phyloP scores from a whole-genome alignment of 2,113 vertebrate species.

The Misgurnus mizolepis region DNA sequence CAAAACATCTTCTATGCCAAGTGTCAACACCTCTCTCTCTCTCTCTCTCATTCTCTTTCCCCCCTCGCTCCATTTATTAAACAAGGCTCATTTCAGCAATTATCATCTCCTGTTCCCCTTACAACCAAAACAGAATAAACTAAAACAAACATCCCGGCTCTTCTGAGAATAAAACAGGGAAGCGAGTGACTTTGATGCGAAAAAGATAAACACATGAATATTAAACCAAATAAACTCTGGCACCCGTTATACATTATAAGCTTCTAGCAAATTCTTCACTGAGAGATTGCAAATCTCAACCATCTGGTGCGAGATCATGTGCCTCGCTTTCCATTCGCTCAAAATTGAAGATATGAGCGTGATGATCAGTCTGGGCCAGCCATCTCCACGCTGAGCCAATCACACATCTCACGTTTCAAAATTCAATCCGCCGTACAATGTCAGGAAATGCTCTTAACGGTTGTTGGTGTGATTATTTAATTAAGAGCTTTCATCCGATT shows the following conservation, averaged over 20 bases:
- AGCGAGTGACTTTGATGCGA: slow-evolving; percentile 21
- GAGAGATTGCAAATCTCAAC: slow-evolving; percentile 14
- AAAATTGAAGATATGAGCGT: neutral
- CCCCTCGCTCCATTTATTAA: slow-evolving; percentile 4
- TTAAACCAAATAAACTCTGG: slow-evolving; percentile 35
- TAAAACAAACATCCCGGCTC: slow-evolving; percentile 19
- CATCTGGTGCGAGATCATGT: slow-evolving; percentile 35
- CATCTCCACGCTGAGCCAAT: neutral
- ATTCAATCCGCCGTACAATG: slow-evolving; percentile 28
- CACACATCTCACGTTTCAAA: slow-evolving; percentile 32
- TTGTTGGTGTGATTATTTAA: slow-evolving; percentile 46
- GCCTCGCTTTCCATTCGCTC: neutral
- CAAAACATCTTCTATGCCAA: neutral
- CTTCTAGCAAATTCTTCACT: slow-evolving; percentile 24
- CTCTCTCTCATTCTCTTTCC: neutral
- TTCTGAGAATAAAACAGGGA: neutral
- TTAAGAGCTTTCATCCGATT: slow-evolving; percentile 34
- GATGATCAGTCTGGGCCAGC: neutral
- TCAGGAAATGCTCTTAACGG: slow-evolving; percentile 22
- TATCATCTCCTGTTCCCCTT: slow-evolving; percentile 12
- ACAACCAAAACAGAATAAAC: slow-evolving; percentile 24
- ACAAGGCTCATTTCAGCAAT: slow-evolving; percentile 30
- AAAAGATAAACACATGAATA: slow-evolving; percentile 33
- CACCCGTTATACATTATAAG: slow-evolving; percentile 28
- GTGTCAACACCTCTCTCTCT: neutral